A percentile compares a stretch with the other conserved stretches of the same genome.
phyloP scores from a whole-genome alignment of 1,140 invertebrate genomes.

The Lordiphosa clarofinis region DNA sequence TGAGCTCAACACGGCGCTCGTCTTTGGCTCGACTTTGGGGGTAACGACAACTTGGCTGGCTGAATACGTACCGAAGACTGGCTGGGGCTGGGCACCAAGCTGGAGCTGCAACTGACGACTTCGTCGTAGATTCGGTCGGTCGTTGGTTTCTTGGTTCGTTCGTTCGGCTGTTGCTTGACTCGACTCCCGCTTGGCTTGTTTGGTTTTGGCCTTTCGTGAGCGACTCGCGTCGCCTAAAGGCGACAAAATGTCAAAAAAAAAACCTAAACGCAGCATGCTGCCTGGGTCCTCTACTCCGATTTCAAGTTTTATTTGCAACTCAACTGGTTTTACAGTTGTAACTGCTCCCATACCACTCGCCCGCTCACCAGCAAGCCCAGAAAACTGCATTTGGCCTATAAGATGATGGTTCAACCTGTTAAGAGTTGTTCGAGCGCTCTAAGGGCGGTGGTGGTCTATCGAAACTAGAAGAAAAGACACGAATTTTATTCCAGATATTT shows the following conservation, averaged over 20 bases:
- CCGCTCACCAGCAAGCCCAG: background rate
- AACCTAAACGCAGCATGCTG: conserved; percentile 17
- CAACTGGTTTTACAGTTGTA: conserved; percentile 51
- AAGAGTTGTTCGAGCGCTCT: too few relatives aligned
- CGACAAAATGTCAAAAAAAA: conserved; percentile 67
- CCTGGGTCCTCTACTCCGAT: conserved; percentile 27
- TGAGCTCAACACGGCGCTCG: conserved; percentile 7
- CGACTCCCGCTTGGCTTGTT: background rate
- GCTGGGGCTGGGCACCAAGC: conserved; percentile 11
- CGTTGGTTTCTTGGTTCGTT: background rate
- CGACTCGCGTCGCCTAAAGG: conserved; percentile 35
- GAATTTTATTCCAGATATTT: too few relatives aligned
- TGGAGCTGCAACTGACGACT: background rate
- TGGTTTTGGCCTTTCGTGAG: conserved; percentile 7
- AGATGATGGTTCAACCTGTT: background rate
- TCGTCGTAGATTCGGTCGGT: background rate
- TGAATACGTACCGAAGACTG: conserved; percentile 64
- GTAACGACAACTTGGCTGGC: conserved; percentile 36
- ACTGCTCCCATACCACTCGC: background rate
- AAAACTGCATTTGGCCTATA: background rate
- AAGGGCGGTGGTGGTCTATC: too few relatives aligned
- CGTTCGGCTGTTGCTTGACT: background rate
- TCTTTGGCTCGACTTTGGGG: conserved; percentile 10
- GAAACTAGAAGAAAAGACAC: too few relatives aligned
- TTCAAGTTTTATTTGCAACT: conserved; percentile 19